Conservation (phyloP, 2,797 vertebrate species). For the Sebastes taczanowskii region DNA sequence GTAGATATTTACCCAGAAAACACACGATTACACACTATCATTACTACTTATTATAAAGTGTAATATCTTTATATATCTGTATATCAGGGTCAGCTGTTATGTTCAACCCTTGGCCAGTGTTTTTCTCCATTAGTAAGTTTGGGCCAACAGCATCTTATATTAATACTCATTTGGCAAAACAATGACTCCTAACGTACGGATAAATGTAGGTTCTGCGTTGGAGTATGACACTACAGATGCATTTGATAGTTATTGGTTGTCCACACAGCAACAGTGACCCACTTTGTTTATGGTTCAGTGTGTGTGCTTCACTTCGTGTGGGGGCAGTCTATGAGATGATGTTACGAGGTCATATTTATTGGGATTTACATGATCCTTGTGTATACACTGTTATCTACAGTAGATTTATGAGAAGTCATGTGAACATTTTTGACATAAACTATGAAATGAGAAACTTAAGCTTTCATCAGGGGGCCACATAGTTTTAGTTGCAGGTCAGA, state of each 20-base stretch:
- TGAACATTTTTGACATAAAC: not conserved
- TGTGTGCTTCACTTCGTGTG: not conserved
- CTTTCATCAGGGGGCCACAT: not conserved
- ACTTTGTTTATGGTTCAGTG: not conserved
- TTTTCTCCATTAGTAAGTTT: not conserved
- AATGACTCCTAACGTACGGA: not conserved
- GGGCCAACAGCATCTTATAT: not conserved
- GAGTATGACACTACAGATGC: not conserved
- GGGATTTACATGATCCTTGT: not conserved
- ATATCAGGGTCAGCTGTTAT: not conserved
- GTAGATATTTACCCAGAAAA: slow-evolving; percentile 32
- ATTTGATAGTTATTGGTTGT: not conserved
- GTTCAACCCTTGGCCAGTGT: not conserved
- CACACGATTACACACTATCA: slow-evolving; percentile 4
- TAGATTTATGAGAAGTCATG: not conserved
- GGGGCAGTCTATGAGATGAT: not conserved
- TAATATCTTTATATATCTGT: not conserved
- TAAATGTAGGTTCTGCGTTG: not conserved
- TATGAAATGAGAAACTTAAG: not conserved
- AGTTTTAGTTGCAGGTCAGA: not conserved
- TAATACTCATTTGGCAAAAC: not conserved
- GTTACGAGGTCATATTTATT: not conserved
- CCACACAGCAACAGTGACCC: not conserved
- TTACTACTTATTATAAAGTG: not conserved
- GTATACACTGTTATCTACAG: not conserved